Conservation (phyloP, 2,888 invertebrate species). For the Ypsolopha scabrella region DNA sequence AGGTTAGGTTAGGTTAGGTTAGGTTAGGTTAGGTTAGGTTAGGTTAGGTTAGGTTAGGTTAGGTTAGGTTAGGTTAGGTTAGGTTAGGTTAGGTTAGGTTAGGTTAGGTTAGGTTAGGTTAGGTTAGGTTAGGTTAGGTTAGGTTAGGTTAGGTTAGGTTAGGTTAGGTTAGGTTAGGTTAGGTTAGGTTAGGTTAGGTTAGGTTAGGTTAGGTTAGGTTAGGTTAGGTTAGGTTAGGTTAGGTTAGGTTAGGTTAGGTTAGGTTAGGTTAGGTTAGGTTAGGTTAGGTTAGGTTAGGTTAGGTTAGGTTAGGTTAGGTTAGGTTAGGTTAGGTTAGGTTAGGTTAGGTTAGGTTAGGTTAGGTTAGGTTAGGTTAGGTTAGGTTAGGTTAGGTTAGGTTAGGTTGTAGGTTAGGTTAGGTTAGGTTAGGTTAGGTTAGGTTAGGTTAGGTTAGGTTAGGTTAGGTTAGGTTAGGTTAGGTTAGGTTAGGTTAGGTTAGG, state of each 20-base stretch:
- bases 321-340: slow-evolving; percentile 18
- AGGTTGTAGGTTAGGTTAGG: slow-evolving; percentile 15
- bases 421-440: slow-evolving; percentile 17
- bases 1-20: slow-evolving; percentile 6
- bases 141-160: slow-evolving; percentile 8
- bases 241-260: slow-evolving; percentile 9
- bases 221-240: slow-evolving; percentile 1
- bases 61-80: slow-evolving; percentile 6
- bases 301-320: slow-evolving; percentile 15
- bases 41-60: slow-evolving; percentile 6
- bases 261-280: slow-evolving; percentile 13
- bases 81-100: slow-evolving; percentile 7
- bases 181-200: slow-evolving; percentile 17
- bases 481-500: slow-evolving; percentile 19
- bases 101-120: slow-evolving; percentile 6
- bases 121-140: slow-evolving; percentile 8
- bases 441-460: slow-evolving; percentile 11
- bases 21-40: slow-evolving; percentile 5
- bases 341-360: slow-evolving; percentile 15
- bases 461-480: slow-evolving; percentile 17
- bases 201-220: slow-evolving; percentile 12
- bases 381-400: slow-evolving; percentile 11
- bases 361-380: slow-evolving; percentile 13
- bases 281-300: slow-evolving; percentile 16
- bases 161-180: slow-evolving; percentile 13